These are phyloP conservation scores for Cotesia chilonis DNA, from an alignment of 1,140 invertebrate genomes.

Conservation along the genomic window DNA sequence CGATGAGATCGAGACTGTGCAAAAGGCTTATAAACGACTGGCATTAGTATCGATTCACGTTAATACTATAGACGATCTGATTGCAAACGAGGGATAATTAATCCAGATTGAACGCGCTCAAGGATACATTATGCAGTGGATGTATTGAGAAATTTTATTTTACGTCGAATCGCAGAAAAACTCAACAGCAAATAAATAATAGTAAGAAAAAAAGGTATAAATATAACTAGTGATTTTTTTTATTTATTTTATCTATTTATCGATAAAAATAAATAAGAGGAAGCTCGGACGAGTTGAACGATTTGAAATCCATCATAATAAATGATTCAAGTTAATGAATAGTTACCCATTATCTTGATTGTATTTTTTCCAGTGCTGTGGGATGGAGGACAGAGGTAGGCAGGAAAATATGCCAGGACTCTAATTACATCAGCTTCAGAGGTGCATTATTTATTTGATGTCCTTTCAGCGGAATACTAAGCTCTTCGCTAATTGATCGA, in stretches of 20 bases:
- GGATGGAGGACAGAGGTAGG: no score
- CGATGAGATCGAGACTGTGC: conserved; percentile 1
- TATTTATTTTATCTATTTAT: no score
- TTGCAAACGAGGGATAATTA: conserved; percentile 41
- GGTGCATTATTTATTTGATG: conserved; percentile 1
- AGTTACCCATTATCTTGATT: background rate
- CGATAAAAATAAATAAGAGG: no score
- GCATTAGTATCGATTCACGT: conserved; percentile 40
- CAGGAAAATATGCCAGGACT: background rate
- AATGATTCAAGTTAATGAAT: conserved; percentile 6
- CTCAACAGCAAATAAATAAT: background rate
- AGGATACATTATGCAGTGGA: background rate
- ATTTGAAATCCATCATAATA: no score
- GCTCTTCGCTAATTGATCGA: conserved; percentile 40
- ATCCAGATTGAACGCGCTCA: conserved; percentile 18
- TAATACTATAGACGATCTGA: conserved; percentile 35
- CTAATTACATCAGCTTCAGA: background rate
- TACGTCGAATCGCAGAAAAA: background rate
- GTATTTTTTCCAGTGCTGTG: background rate
- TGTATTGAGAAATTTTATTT: no score
- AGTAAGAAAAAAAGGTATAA: background rate
- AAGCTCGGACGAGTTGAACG: no score
- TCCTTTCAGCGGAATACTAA: conserved; percentile 5
- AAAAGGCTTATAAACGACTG: conserved; percentile 36
- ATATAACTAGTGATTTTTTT: background rate